A percentile compares a stretch with the other conserved stretches of the same genome.
Evolutionary conservation across 1,140 invertebrate genomes (phyloP).

Genomic region (Trachymyrmex cornetzi): DNA sequence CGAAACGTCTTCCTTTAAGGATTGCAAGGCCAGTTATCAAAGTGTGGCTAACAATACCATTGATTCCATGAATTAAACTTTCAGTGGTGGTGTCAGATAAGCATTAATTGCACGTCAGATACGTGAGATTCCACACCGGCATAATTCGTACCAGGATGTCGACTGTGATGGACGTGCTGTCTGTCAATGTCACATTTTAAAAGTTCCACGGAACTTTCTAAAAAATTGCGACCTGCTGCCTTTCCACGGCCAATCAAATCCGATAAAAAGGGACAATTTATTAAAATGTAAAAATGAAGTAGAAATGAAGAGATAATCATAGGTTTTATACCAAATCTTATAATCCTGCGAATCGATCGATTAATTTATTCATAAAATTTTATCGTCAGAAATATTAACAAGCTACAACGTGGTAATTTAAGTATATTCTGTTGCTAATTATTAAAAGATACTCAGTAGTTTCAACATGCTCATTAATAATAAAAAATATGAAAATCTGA

Average conservation of each 20-base stretch:
- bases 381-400: neutral
- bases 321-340: neutral
- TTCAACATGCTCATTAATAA: neutral
- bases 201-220: constrained; percentile 45
- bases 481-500: neutral
- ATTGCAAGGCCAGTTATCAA: constrained; percentile 39
- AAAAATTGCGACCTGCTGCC: constrained; percentile 27
- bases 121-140: constrained; percentile 52
- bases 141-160: constrained; percentile 49
- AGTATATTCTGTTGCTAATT: neutral
- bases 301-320: neutral
- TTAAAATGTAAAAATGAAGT: constrained; percentile 17
- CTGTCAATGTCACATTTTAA: constrained; percentile 47
- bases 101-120: constrained; percentile 63
- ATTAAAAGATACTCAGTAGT: neutral
- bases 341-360: neutral
- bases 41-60: constrained; percentile 17
- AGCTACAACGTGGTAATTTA: neutral
- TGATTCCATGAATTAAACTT: constrained; percentile 57
- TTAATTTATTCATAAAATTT: neutral
- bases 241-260: constrained; percentile 15
- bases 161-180: constrained; percentile 53
- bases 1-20: constrained; percentile 7
- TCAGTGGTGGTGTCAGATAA: constrained; percentile 37
- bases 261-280: constrained; percentile 13